Evolutionary conservation across 2,888 invertebrate species (phyloP).

Genomic region (Bibio marci): DNA sequence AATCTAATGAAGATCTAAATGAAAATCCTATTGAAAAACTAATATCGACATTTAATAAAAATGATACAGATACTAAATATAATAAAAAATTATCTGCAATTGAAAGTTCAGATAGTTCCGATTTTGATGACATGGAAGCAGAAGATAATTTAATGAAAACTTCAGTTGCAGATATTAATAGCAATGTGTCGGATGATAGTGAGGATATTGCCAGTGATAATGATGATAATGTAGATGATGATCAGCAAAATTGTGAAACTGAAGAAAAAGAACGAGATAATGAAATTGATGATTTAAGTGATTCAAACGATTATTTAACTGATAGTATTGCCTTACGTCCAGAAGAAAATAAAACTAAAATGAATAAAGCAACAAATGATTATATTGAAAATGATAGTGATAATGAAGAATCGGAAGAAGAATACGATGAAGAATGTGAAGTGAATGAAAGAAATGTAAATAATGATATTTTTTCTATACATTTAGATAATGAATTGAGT

Average conservation of each 20-base stretch:
- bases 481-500: constrained; percentile 47
- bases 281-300: background rate
- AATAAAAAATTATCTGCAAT: constrained; percentile 17
- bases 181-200: too few species aligned
- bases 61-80: constrained; percentile 5
- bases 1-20: constrained; percentile 33
- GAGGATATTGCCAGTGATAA: background rate
- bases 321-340: background rate
- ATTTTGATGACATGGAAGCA: constrained; percentile 7
- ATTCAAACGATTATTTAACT: background rate
- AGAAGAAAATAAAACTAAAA: background rate
- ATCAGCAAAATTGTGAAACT: background rate
- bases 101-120: constrained; percentile 20
- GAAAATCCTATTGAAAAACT: constrained; percentile 35
- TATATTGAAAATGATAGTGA: constrained; percentile 8
- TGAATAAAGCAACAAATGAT: constrained; percentile 5
- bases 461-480: constrained; percentile 47
- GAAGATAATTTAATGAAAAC: too few species aligned
- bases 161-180: too few species aligned
- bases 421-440: constrained; percentile 6
- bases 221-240: constrained; percentile 1
- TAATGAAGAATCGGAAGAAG: constrained; percentile 12
- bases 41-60: constrained; percentile 32
- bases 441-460: constrained; percentile 3
- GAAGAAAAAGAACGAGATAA: too few species aligned